Conservation (phyloP, 2,113 vertebrate species). For the Scomber japonicus region DNA sequence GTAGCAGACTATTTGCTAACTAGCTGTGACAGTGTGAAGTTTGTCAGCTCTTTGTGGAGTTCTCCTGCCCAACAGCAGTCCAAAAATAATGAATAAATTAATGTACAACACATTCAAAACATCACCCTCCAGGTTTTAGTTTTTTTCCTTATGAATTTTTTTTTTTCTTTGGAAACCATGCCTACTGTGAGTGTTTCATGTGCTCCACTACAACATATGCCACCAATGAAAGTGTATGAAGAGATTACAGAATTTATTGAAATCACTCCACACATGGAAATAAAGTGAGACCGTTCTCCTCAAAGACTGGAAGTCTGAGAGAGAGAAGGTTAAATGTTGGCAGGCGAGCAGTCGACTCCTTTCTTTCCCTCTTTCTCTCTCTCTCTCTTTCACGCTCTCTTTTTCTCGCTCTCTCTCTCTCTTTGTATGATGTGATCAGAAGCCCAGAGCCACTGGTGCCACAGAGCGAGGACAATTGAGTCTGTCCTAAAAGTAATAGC, state of each 20-base stretch:
- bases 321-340: constrained; percentile 48
- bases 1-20: too few species aligned
- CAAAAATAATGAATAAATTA: too few species aligned
- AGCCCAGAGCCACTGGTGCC: constrained; percentile 56
- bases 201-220: not conserved
- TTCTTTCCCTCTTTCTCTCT: not conserved
- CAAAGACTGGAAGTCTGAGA: constrained; percentile 32
- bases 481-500: constrained; percentile 74
- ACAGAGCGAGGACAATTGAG: constrained; percentile 68
- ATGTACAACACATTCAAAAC: too few species aligned
- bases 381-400: constrained; percentile 13
- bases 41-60: not conserved
- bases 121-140: too few species aligned
- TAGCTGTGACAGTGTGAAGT: too few species aligned
- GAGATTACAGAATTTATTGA: constrained; percentile 15
- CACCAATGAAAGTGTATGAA: not conserved
- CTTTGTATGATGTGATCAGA: constrained; percentile 60
- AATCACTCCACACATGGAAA: constrained; percentile 20
- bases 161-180: not conserved
- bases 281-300: constrained; percentile 13
- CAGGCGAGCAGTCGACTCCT: constrained; percentile 14
- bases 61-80: not conserved
- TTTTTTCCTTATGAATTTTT: too few species aligned
- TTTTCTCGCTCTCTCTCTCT: constrained; percentile 16
- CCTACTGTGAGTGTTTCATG: not conserved